phyloP scores from a whole-genome alignment of 1,140 invertebrate genomes.

The Drosophila simulans region DNA sequence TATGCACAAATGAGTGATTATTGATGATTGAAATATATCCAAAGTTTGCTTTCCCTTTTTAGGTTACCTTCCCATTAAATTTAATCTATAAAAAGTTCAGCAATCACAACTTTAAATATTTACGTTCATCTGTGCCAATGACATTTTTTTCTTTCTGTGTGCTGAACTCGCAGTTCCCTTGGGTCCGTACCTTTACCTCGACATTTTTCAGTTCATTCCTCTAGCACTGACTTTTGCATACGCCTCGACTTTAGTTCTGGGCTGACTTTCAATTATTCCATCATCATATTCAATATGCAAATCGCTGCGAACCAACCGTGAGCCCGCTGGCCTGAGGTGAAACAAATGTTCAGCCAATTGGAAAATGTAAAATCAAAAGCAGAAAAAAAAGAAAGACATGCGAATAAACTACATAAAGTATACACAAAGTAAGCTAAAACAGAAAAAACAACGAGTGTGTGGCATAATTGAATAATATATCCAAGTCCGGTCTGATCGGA shows the following conservation, averaged over 20 bases:
- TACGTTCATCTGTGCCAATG: not conserved
- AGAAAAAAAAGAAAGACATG: conserved; percentile 1
- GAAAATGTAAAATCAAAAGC: conserved; percentile 61
- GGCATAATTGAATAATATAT: conserved; percentile 74
- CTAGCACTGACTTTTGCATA: conserved; percentile 43
- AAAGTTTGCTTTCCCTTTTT: too few relatives aligned
- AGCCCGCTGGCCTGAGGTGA: conserved; percentile 47
- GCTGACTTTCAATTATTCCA: conserved; percentile 68
- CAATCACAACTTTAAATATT: too few relatives aligned
- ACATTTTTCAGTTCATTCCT: conserved; percentile 29
- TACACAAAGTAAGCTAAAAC: conserved; percentile 17
- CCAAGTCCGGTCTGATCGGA: conserved; percentile 39
- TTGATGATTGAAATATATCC: too few relatives aligned
- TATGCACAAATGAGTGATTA: too few relatives aligned
- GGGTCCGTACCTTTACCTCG: conserved; percentile 36
- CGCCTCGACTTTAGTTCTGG: conserved; percentile 47
- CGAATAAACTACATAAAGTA: conserved; percentile 29
- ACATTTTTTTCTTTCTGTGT: conserved; percentile 14
- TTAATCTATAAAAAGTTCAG: too few relatives aligned
- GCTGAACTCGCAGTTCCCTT: conserved; percentile 23
- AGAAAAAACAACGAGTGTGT: conserved; percentile 14
- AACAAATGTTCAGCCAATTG: conserved; percentile 67
- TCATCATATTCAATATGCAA: conserved; percentile 77
- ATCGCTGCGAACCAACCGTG: conserved; percentile 45
- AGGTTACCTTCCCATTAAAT: too few relatives aligned